phyloP scores from a whole-genome alignment of 53 echinoderm and acorn worm genomes.

The Pentamera pediparva region DNA sequence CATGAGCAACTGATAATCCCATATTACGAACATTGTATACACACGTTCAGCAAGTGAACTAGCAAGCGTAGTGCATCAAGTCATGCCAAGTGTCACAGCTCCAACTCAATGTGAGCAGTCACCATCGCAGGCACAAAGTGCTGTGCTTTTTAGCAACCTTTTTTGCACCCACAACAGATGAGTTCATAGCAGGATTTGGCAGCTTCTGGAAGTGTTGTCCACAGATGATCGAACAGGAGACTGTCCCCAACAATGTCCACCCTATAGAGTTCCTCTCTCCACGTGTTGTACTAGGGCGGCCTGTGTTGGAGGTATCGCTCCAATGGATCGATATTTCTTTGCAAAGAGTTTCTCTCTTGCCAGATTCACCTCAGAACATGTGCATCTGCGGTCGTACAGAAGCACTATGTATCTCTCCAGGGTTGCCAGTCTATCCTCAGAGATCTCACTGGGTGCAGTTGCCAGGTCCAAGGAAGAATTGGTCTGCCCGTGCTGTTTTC shows the following conservation, averaged over 20 bases:
- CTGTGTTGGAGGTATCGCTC: slow-evolving; percentile 17
- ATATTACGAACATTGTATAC: too few relatives aligned
- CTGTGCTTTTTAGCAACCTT: too few relatives aligned
- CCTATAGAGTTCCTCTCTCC: slow-evolving; percentile 35
- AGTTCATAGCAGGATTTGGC: too few relatives aligned
- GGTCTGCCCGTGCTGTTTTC: slow-evolving; percentile 47
- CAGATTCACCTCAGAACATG: slow-evolving; percentile 14
- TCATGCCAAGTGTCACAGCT: too few relatives aligned
- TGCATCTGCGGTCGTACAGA: slow-evolving; percentile 45
- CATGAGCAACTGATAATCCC: too few relatives aligned
- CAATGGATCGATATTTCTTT: not conserved
- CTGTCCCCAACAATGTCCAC: slow-evolving; percentile 14
- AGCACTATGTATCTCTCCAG: slow-evolving; percentile 48
- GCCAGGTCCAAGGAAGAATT: slow-evolving; percentile 15
- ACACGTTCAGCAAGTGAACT: too few relatives aligned
- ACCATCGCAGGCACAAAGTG: too few relatives aligned
- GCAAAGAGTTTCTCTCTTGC: slow-evolving; percentile 30
- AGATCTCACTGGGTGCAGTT: slow-evolving; percentile 9
- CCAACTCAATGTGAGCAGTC: too few relatives aligned
- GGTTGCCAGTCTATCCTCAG: not conserved
- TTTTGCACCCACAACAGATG: too few relatives aligned
- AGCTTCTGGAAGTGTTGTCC: too few relatives aligned
- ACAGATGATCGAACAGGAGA: too few relatives aligned
- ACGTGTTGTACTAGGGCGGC: slow-evolving; percentile 43
- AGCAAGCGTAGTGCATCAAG: too few relatives aligned